Evolutionary conservation across 2,797 vertebrate species (phyloP).

Genomic region (Cyprinella venusta): DNA sequence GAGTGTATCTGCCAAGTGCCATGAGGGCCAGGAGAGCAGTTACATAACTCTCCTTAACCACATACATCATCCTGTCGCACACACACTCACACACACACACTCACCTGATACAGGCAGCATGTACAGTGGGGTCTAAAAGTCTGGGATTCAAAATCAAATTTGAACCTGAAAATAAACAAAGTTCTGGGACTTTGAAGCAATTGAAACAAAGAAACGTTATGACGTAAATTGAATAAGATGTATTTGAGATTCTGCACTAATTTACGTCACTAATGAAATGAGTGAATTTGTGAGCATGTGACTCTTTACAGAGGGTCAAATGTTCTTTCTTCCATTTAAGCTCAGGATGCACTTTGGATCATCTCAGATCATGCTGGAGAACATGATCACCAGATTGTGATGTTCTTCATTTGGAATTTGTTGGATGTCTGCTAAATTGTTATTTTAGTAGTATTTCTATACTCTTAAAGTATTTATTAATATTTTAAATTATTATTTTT

Average conservation of each 20-base stretch:
- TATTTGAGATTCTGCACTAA: not conserved
- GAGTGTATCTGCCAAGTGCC: slow-evolving; percentile 70
- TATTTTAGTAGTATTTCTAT: not conserved
- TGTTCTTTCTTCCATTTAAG: not conserved
- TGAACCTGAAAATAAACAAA: not conserved
- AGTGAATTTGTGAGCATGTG: slow-evolving; percentile 24
- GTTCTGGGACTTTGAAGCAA: not conserved
- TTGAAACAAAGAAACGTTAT: slow-evolving; percentile 8
- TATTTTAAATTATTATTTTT: too few species aligned
- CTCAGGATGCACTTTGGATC: not conserved
- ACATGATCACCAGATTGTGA: not conserved
- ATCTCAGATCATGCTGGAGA: not conserved
- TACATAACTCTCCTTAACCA: slow-evolving; percentile 73
- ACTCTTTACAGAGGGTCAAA: slow-evolving; percentile 17
- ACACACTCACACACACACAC: slow-evolving; percentile 39
- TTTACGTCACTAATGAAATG: slow-evolving; percentile 6
- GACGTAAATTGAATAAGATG: not conserved
- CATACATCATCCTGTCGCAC: slow-evolving; percentile 66
- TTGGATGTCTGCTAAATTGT: not conserved
- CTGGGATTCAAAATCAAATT: slow-evolving; percentile 1
- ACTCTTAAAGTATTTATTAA: not conserved
- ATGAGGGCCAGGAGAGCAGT: slow-evolving; percentile 73
- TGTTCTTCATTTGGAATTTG: not conserved
- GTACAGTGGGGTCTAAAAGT: not conserved
- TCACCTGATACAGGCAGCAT: not conserved